A percentile compares a stretch with the other conserved stretches of the same genome.
phyloP scores from a whole-genome alignment of 2,113 vertebrate species.

The Corynorhinus townsendii region DNA sequence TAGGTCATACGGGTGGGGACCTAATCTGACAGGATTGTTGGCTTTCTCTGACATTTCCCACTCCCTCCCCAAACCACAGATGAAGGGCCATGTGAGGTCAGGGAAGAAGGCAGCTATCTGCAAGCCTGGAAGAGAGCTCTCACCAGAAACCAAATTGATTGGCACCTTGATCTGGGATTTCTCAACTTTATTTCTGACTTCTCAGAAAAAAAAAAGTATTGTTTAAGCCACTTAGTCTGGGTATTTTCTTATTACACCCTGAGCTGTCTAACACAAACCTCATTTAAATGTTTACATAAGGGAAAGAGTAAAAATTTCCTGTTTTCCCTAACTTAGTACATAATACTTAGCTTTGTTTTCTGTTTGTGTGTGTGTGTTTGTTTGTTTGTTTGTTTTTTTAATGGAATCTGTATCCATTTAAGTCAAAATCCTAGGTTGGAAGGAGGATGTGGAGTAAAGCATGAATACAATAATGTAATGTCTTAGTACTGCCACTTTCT shows the following conservation, averaged over 20 bases:
- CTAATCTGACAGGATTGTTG: background rate
- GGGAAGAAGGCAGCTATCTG: rapidly evolving
- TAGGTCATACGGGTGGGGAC: background rate
- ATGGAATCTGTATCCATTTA: background rate
- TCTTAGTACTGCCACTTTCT: background rate
- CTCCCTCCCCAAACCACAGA: background rate
- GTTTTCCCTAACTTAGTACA: rapidly evolving
- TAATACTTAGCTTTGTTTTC: background rate
- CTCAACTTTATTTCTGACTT: background rate
- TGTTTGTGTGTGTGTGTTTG: background rate
- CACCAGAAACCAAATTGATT: background rate
- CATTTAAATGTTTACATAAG: background rate
- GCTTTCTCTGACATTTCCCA: background rate
- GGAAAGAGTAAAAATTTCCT: background rate
- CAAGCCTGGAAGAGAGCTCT: background rate
- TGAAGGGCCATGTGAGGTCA: background rate
- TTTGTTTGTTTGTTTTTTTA: background rate
- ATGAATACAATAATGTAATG: background rate
- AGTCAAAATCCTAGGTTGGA: background rate
- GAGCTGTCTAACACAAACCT: background rate
- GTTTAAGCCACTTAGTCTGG: background rate
- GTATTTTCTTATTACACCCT: background rate
- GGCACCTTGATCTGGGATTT: background rate
- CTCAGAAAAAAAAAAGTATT: background rate
- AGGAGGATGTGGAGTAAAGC: no score